Base-by-base conservation (phyloP, 2,797 vertebrate species). In the Hippopotamyrus pictus region DNA sequence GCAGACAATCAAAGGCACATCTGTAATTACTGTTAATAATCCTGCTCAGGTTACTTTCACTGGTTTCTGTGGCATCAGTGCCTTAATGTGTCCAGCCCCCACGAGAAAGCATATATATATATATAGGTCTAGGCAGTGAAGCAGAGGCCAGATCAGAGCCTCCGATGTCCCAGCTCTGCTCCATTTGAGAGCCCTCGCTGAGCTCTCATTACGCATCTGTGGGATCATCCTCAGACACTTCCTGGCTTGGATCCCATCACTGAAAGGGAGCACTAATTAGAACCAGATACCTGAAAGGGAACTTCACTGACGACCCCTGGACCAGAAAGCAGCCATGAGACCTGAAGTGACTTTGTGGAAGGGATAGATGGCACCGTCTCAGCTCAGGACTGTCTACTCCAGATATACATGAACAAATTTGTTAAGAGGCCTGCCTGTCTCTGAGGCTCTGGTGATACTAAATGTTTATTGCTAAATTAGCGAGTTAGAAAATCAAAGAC, bases 251-350 rank as follows among this genome's bases (percentile, higher is more conserved):
- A 86, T 88, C 87, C 88, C 90, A 92, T 92, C 92, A 93, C 54
- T 48, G 54, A 88, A 88, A 84, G 88, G 82, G 88, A 92, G 62
- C 76, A 92, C 91, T 94, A 93, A 94, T 94, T 93, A 92, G 90
- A 95, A 93, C 90, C 94, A 94, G 92, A 91, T 88, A 92, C 33
- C 88, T 89, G 92, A 50, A 57, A 41, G 90, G 90, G 92, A 92
- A 92, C 91, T 92, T 59, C 88, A 73, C 37, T 76, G 14, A 50
- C 2, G 3, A 37, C 73, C 73, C 41, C 22, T 88, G 44, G 92
- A 90, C 82, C 73, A 73, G 41, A 86, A 89, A 90, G 33, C 25
- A 93, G 93, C 90, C 93, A 93, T 92, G 90, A 89, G 88, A 91
- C 90, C 54, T 37, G 89, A 89, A 86, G 91, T 76, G 37, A 88